Evolutionary conservation across 2,113 vertebrate species (phyloP).

Genomic region (Sinocyclocheilus anshuiensis): DNA sequence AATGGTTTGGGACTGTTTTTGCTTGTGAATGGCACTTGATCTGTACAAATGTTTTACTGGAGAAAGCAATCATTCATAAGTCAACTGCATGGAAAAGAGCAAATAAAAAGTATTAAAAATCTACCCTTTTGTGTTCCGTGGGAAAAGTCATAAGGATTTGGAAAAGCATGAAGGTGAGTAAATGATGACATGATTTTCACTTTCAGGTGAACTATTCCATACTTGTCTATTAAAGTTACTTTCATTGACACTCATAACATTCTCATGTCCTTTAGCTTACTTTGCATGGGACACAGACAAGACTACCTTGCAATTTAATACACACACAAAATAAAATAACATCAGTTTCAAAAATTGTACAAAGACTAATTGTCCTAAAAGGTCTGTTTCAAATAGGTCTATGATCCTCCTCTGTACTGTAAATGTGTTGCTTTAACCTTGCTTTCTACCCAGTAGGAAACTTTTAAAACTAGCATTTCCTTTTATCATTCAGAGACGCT

Average conservation of each 20-base stretch:
- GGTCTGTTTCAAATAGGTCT: background rate
- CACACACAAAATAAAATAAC: background rate
- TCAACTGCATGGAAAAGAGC: background rate
- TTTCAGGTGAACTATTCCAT: background rate
- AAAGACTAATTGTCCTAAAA: background rate
- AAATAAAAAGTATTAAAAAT: background rate
- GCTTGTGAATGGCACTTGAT: no score
- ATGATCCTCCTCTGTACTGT: background rate
- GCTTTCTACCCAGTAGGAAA: background rate
- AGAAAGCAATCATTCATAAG: background rate
- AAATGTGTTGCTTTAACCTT: background rate
- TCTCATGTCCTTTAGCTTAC: background rate
- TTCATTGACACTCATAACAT: background rate
- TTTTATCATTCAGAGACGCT: background rate
- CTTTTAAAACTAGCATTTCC: background rate
- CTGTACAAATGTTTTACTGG: no score
- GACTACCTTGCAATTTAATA: background rate
- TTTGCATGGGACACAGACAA: background rate
- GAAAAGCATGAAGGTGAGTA: background rate
- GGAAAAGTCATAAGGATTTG: background rate
- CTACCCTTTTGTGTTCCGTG: background rate
- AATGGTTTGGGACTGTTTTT: no score
- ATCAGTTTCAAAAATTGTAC: background rate
- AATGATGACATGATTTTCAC: background rate
- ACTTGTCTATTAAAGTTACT: background rate